These are phyloP conservation scores for Erinaceus europaeus DNA, from an alignment of 2,113 vertebrate genomes.

Conservation along the genomic window DNA sequence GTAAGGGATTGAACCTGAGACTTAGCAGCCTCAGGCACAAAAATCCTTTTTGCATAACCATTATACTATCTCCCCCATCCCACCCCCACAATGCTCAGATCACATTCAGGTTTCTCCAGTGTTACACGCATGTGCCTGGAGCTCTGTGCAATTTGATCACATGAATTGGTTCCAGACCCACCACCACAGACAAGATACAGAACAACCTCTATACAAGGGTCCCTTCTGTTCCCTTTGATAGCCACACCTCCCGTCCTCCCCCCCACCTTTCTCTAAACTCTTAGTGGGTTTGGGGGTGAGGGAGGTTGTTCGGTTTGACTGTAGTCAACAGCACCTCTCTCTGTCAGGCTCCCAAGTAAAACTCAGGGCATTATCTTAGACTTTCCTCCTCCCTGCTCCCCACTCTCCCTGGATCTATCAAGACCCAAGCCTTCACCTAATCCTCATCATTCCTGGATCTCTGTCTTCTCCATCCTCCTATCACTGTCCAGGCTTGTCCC, in stretches of 20 bases:
- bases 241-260: neutral
- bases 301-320: neutral
- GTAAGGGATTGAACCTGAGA: too few species aligned
- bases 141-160: neutral
- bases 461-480: neutral
- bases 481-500: neutral
- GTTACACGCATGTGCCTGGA: too few species aligned
- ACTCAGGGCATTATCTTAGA: fast-evolving
- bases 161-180: fast-evolving
- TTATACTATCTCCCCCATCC: too few species aligned
- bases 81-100: too few species aligned
- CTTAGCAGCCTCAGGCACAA: too few species aligned
- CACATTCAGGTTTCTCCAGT: too few species aligned
- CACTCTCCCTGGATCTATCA: neutral
- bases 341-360: neutral
- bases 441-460: neutral
- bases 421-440: neutral
- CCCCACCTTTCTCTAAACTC: neutral
- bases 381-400: neutral
- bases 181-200: neutral
- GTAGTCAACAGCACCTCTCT: neutral
- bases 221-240: neutral
- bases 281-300: too few species aligned
- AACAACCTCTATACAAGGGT: neutral
- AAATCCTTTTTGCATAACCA: too few species aligned